These are phyloP conservation scores for Drosophila ustulata DNA, from an alignment of 2,888 invertebrate species.

Conservation along the genomic window DNA sequence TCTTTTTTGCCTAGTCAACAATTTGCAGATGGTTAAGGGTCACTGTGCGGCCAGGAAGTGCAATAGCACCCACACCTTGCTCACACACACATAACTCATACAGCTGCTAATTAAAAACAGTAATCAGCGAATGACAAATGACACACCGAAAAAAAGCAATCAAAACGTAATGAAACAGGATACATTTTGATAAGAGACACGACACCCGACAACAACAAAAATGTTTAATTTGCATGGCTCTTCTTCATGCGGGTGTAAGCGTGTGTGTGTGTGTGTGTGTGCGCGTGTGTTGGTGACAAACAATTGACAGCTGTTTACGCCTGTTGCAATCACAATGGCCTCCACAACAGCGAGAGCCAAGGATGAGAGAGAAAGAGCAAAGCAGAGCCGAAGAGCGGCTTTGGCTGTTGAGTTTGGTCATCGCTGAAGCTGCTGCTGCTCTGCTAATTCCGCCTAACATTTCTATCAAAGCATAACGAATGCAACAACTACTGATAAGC, in stretches of 20 bases:
- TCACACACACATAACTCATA: constrained; percentile 12
- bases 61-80: constrained; percentile 21
- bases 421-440: constrained; percentile 19
- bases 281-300: constrained; percentile 48
- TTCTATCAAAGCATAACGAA: constrained; percentile 45
- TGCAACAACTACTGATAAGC: constrained; percentile 61
- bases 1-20: constrained; percentile 19
- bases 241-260: not conserved
- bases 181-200: constrained; percentile 35
- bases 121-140: constrained; percentile 59
- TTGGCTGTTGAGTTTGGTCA: constrained; percentile 37
- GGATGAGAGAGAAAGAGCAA: constrained; percentile 16
- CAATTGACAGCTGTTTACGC: constrained; percentile 76
- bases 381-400: constrained; percentile 5
- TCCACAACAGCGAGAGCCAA: constrained; percentile 32
- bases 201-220: constrained; percentile 7
- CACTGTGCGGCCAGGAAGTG: constrained; percentile 34
- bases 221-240: constrained; percentile 43
- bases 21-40: constrained; percentile 4
- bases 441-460: constrained; percentile 36
- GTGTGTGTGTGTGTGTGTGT: constrained; percentile 15
- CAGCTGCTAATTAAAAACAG: constrained; percentile 51
- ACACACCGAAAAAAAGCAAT: constrained; percentile 28
- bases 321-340: constrained; percentile 56
- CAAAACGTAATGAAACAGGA: constrained; percentile 46